Percentiles rank a stretch among this genome's conserved stretches.
Conservation (phyloP, 2,888 invertebrate species). For the Epinotia ramella region DNA sequence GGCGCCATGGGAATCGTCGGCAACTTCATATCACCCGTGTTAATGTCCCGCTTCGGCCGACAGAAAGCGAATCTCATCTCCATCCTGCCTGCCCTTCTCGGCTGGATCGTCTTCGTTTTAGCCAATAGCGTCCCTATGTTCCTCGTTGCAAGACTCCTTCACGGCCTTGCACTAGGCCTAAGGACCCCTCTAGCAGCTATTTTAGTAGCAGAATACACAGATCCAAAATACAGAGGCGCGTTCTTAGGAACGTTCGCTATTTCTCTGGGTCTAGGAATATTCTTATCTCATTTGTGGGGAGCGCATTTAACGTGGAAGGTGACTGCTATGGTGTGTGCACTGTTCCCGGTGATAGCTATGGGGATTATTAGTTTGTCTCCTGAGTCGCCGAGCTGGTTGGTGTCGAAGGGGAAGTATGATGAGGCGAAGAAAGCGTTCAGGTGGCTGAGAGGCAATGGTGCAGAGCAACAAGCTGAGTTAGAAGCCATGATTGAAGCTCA, state of each 20-base stretch:
- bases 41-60: conserved; percentile 86
- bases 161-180: conserved; percentile 83
- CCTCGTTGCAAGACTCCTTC: conserved; percentile 72
- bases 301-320: conserved; percentile 86
- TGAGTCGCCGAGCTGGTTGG: conserved; percentile 89
- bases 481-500: conserved; percentile 75
- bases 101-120: conserved; percentile 76
- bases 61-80: conserved; percentile 83
- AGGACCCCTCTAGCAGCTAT: conserved; percentile 83
- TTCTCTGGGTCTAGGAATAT: conserved; percentile 87
- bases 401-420: conserved; percentile 83
- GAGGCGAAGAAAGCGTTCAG: conserved; percentile 86
- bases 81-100: conserved; percentile 80
- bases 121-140: conserved; percentile 76
- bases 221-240: conserved; percentile 87
- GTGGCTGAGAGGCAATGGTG: conserved; percentile 85
- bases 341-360: conserved; percentile 80
- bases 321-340: conserved; percentile 83
- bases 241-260: conserved; percentile 87
- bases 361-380: conserved; percentile 80
- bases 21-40: conserved; percentile 77
- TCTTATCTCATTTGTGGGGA: conserved; percentile 87
- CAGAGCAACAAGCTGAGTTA: conserved; percentile 74
- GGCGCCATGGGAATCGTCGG: conserved; percentile 81
- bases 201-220: conserved; percentile 85